A percentile compares a stretch with the other conserved stretches of the same genome.
Conservation (phyloP, 2,113 vertebrate genomes). For the Tachuris rubrigastra region DNA sequence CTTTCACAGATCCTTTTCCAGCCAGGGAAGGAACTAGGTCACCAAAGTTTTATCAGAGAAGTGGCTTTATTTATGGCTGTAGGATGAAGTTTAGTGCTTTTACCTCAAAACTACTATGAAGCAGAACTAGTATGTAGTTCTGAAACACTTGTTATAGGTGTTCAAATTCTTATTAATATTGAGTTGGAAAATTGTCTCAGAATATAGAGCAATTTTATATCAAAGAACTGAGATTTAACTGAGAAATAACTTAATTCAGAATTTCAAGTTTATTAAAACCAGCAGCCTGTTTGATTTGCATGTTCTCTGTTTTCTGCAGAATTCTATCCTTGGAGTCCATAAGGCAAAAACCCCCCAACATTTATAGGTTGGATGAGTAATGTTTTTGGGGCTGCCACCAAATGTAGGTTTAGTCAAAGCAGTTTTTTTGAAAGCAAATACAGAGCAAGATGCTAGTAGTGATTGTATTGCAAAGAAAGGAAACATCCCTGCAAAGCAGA, state of each 20-base stretch:
- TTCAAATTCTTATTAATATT: background rate
- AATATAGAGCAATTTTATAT: background rate
- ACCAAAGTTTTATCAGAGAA: background rate
- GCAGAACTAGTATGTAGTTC: background rate
- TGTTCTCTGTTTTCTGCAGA: background rate
- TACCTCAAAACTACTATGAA: background rate
- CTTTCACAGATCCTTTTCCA: background rate
- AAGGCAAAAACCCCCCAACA: fast-evolving
- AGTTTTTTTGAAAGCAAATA: background rate
- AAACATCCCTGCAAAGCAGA: background rate
- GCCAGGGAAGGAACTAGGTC: background rate
- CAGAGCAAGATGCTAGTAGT: background rate
- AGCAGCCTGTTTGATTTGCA: background rate
- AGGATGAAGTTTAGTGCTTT: background rate
- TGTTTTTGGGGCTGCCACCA: background rate
- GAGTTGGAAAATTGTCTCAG: background rate
- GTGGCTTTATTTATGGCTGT: background rate
- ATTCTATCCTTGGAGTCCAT: background rate
- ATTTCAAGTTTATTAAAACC: background rate
- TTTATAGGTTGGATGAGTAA: background rate
- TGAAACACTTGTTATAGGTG: background rate
- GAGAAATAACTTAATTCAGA: background rate
- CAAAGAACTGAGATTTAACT: background rate
- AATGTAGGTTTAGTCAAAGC: background rate
- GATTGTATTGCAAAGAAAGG: background rate